Percentiles rank a stretch among this genome's conserved stretches.
Conservation (phyloP, 2,797 vertebrate genomes). For the Lagorchestes hirsutus region DNA sequence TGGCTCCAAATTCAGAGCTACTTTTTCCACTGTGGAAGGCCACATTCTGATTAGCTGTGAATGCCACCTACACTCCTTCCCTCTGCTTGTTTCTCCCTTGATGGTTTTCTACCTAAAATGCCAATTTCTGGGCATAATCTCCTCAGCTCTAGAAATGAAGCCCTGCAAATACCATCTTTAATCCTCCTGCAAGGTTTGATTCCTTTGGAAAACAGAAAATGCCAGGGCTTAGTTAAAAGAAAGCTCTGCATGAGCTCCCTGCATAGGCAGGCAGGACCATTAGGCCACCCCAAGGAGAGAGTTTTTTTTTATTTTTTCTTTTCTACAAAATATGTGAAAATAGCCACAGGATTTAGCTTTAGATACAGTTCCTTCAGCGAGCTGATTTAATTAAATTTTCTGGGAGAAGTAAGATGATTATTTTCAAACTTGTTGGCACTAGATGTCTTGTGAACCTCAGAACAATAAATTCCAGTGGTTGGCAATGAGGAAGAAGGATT, state of each 20-base stretch:
- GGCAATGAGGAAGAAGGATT: not conserved
- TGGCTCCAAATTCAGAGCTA: not conserved
- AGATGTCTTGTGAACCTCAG: not conserved
- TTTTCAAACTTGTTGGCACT: not conserved
- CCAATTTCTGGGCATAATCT: not conserved
- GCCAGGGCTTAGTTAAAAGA: not conserved
- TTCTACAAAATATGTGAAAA: accelerated
- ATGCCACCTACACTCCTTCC: not conserved
- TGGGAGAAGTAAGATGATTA: not conserved
- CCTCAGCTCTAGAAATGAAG: not conserved
- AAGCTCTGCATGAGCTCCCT: accelerated
- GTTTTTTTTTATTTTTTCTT: not conserved
- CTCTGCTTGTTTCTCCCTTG: not conserved
- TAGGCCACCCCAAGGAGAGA: not conserved
- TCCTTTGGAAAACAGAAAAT: constrained; percentile 9
- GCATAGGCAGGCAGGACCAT: not conserved
- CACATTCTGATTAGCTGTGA: not conserved
- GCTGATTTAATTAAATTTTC: not conserved
- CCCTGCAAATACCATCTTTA: accelerated
- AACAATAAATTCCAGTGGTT: not conserved
- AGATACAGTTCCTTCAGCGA: not conserved
- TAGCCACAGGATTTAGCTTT: not conserved
- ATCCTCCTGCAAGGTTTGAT: not conserved
- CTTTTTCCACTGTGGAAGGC: not conserved
- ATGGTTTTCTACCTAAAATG: not conserved